These are phyloP conservation scores for Malthinus seriepunctatus DNA, from an alignment of 2,888 invertebrate genomes.

Conservation along the genomic window DNA sequence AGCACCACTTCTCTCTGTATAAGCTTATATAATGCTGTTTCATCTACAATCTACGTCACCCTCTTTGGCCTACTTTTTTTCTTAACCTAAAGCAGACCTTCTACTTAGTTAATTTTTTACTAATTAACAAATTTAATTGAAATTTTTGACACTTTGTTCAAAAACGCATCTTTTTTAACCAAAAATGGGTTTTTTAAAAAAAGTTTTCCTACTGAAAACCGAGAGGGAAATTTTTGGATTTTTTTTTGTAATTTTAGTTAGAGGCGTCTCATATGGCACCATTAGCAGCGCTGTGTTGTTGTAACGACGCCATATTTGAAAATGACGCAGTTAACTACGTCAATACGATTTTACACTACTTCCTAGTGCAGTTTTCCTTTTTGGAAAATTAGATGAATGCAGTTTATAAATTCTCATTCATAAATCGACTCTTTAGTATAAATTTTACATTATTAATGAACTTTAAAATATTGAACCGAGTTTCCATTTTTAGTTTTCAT, in stretches of 20 bases:
- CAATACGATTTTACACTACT: slow-evolving; percentile 33
- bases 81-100: no score
- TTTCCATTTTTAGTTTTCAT: not conserved
- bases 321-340: slow-evolving; percentile 45
- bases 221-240: not conserved
- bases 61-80: not conserved
- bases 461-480: not conserved
- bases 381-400: slow-evolving; percentile 10
- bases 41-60: slow-evolving; percentile 8
- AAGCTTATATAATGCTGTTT: slow-evolving; percentile 14
- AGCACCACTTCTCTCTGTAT: slow-evolving; percentile 15
- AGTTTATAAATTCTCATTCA: slow-evolving; percentile 20
- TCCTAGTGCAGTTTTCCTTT: slow-evolving; percentile 12
- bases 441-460: slow-evolving; percentile 2
- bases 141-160: no score
- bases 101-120: no score
- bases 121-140: no score
- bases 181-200: no score
- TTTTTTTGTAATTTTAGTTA: slow-evolving; percentile 25
- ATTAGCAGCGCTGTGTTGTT: slow-evolving; percentile 46
- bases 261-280: slow-evolving; percentile 43
- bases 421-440: not conserved
- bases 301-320: slow-evolving; percentile 51
- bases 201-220: no score
- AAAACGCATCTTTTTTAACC: no score